A percentile compares a stretch with the other conserved stretches of the same genome.
Evolutionary conservation across 2,113 vertebrate species (phyloP).

Genomic region (Sander lucioperca): DNA sequence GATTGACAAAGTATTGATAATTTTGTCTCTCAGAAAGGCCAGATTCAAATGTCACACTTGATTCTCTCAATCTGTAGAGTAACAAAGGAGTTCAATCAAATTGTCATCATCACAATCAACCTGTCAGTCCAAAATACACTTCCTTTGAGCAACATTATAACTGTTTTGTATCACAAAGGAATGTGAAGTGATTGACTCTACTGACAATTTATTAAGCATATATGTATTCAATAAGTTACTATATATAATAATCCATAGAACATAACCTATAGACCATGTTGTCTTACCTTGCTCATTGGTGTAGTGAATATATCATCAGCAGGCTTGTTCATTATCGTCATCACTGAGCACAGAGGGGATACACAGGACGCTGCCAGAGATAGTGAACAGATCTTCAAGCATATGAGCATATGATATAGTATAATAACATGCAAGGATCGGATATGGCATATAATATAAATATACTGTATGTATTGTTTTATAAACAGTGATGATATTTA

Average conservation of each 20-base stretch:
- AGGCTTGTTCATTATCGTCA: slow-evolving; percentile 21
- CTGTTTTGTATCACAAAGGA: too few relatives aligned
- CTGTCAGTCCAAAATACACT: slow-evolving; percentile 9
- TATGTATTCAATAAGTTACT: too few relatives aligned
- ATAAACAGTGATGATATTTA: too few relatives aligned
- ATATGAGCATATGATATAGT: not conserved
- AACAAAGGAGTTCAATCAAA: slow-evolving; percentile 4
- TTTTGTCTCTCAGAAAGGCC: slow-evolving; percentile 36
- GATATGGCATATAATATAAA: too few relatives aligned
- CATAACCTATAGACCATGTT: not conserved
- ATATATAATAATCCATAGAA: not conserved
- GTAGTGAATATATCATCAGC: not conserved
- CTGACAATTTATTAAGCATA: too few relatives aligned
- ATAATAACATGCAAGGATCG: not conserved
- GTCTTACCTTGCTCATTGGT: not conserved
- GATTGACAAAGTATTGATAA: slow-evolving; percentile 53
- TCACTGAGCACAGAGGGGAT: slow-evolving; percentile 32
- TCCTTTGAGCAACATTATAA: too few relatives aligned
- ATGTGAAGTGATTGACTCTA: not conserved
- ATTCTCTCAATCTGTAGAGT: slow-evolving; percentile 41
- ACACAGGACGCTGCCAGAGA: not conserved
- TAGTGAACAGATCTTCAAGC: not conserved
- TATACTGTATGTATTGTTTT: too few relatives aligned
- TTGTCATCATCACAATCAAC: slow-evolving; percentile 6
- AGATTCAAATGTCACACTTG: slow-evolving; percentile 65